phyloP scores from a whole-genome alignment of 2,888 invertebrate species.

The Gibbula magus region DNA sequence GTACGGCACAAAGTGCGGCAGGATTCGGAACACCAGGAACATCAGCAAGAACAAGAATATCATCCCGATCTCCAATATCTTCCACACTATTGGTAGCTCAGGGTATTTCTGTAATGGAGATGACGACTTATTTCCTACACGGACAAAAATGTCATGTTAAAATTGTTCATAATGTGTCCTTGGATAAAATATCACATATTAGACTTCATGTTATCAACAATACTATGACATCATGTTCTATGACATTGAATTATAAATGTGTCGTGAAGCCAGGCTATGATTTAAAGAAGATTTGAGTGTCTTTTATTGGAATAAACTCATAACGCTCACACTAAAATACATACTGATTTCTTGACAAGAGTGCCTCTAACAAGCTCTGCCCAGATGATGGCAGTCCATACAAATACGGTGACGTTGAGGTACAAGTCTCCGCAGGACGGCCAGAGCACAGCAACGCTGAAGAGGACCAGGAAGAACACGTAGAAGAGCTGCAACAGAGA shows the following conservation, averaged over 20 bases:
- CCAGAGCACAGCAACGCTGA: slow-evolving; percentile 67
- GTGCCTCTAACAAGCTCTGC: slow-evolving; percentile 57
- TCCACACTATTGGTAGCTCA: slow-evolving; percentile 30
- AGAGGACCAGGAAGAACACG: slow-evolving; percentile 58
- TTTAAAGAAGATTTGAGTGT: no score
- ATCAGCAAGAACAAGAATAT: slow-evolving; percentile 63
- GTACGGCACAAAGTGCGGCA: slow-evolving; percentile 53
- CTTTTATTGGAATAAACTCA: no score
- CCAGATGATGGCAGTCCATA: slow-evolving; percentile 62
- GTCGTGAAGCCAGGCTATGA: no score
- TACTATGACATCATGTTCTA: no score
- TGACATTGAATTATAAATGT: no score
- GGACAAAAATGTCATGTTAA: no score
- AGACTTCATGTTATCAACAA: no score
- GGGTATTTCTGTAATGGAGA: slow-evolving; percentile 38
- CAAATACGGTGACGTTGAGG: slow-evolving; percentile 70
- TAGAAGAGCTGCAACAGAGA: slow-evolving; percentile 54
- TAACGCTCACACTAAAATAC: background rate
- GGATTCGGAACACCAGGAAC: slow-evolving; percentile 64
- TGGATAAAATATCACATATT: no score
- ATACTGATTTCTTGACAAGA: slow-evolving; percentile 59
- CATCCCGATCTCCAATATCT: slow-evolving; percentile 49
- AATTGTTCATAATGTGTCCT: no score
- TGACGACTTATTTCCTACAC: no score
- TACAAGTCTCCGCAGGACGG: slow-evolving; percentile 75